A percentile compares a stretch with the other conserved stretches of the same genome.
phyloP scores from a whole-genome alignment of 1,140 invertebrate species.

The Lepeophtheirus salmonis region DNA sequence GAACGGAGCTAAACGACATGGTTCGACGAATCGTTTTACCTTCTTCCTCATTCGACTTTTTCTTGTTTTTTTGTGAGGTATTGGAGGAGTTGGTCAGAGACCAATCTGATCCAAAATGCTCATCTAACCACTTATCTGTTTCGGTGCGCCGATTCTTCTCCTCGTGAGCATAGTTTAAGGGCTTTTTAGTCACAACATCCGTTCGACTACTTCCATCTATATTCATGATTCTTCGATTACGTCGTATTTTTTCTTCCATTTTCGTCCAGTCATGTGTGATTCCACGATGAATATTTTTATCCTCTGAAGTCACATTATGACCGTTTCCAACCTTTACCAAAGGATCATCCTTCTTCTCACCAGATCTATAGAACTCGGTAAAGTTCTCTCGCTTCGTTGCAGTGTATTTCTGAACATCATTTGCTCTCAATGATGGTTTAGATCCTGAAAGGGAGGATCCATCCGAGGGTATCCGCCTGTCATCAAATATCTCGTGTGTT shows the following conservation, averaged over 20 bases:
- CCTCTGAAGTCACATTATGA: conserved; percentile 21
- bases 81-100: conserved; percentile 6
- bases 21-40: background rate
- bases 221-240: background rate
- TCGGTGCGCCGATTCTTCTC: conserved; percentile 68
- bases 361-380: conserved; percentile 25
- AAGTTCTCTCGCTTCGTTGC: conserved; percentile 31
- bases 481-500: conserved; percentile 37
- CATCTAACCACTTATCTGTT: conserved; percentile 70
- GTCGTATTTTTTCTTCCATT: conserved; percentile 47
- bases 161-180: conserved; percentile 61
- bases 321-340: background rate
- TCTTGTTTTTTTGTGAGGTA: background rate
- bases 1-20: conserved; percentile 14
- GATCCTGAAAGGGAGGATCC: conserved; percentile 26
- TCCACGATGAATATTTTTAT: conserved; percentile 54
- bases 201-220: conserved; percentile 40
- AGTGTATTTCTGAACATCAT: conserved; percentile 34
- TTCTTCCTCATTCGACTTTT: background rate
- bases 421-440: conserved; percentile 27
- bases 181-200: conserved; percentile 53
- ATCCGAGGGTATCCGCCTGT: conserved; percentile 28
- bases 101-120: conserved; percentile 58
- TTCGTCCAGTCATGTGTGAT: conserved; percentile 44
- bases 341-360: background rate